Base-by-base conservation (phyloP, 2,113 vertebrate genomes). In the Myodes glareolus region DNA sequence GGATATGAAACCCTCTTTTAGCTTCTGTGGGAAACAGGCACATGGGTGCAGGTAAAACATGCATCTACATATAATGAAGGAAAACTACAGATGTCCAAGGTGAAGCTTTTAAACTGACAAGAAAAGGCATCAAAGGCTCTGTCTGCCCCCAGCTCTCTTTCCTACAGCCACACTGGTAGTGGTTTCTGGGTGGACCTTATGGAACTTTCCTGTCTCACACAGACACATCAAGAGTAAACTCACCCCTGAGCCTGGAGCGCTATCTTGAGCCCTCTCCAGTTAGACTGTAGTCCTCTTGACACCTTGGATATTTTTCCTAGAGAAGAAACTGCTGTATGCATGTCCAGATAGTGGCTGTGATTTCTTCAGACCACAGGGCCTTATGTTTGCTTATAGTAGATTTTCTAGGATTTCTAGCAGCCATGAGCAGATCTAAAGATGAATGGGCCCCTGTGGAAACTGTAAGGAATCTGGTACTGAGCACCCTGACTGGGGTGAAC, bases 171-270 rank as follows among this genome's bases (percentile, higher is more conserved):
- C 36, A 50, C 25, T 63, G 1, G n/a, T n/a, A 21, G n/a, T 33
- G 21, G 61, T n/a, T 92, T 89, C 88, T 78, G 23, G 0, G 6
- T 29, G 12, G 42, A 33, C n/a, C 29, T 65, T 13, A 58, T 27
- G 89, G 58, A 61, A 73, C 36, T 5, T 70, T 4, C 31, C 5
- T 36, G 5, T 87, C 33, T 42, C 45, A 1, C 36, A 4, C 6
- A 45, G 52, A 14, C 52, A 39, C 39, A 87, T 88, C 16, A 36
- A 58, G 16, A 31, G 29, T 31, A 29, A 77, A 75, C 5, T 61
- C 19, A 33, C 23, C 19, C 17, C 33, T 0, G 0, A 7, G 25
- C 31, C 10, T 7, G 42, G 16, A 21, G 16, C 1, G 3, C 50
- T 2, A 5, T 70, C 65, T 50, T 75, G 39, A 86, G 70, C 23